Evolutionary conservation across 2,797 vertebrate species (phyloP).

Genomic region (Odontamblyopus rebecca): DNA sequence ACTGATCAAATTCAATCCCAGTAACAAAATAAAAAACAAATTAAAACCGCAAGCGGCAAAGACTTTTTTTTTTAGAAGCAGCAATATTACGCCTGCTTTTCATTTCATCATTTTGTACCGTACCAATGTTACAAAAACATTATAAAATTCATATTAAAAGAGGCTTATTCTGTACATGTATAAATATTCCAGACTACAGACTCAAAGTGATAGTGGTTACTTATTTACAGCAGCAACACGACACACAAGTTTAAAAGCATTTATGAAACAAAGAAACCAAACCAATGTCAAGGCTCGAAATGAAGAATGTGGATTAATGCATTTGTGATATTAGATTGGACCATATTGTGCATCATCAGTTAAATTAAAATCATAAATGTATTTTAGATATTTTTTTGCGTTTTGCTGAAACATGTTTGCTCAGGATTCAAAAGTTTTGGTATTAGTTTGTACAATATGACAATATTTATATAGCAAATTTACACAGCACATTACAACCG

Average conservation of each 20-base stretch:
- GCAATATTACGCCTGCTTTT: neutral
- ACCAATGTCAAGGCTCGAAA: conserved; percentile 13
- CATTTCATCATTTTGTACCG: neutral
- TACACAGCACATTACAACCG: too few relatives aligned
- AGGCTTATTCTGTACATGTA: conserved; percentile 36
- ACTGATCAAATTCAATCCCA: neutral
- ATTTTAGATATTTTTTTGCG: too few relatives aligned
- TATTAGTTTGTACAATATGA: too few relatives aligned
- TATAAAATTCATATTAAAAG: conserved; percentile 14
- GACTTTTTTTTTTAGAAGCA: neutral
- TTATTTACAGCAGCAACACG: conserved; percentile 22
- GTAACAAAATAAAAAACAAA: neutral
- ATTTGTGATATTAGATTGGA: too few relatives aligned
- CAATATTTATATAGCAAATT: too few relatives aligned
- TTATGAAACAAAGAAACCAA: conserved; percentile 24
- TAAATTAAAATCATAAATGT: too few relatives aligned
- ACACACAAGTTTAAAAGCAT: conserved; percentile 14
- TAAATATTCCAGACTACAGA: conserved; percentile 21
- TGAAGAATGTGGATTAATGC: too few relatives aligned
- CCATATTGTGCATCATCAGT: too few relatives aligned
- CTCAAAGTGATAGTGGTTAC: conserved; percentile 32
- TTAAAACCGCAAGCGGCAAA: too few relatives aligned
- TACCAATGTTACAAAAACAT: conserved; percentile 18
- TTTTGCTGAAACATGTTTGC: too few relatives aligned
- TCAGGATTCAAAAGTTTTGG: too few relatives aligned